Percentiles rank a stretch among this genome's conserved stretches.
Conservation (phyloP, 2,888 invertebrate species). For the Rotaria socialis region DNA sequence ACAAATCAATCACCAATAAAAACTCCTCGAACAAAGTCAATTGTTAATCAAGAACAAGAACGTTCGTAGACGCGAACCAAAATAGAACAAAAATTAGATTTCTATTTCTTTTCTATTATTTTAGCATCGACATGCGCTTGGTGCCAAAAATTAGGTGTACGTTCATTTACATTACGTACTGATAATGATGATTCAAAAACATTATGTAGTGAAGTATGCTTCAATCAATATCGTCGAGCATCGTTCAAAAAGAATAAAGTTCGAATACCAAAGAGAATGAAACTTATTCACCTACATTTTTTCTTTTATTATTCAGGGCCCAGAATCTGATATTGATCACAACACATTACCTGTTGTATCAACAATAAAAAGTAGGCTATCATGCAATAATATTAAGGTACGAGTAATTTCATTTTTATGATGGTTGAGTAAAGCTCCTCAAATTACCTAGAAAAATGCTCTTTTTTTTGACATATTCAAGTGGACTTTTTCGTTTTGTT, state of each 20-base stretch:
- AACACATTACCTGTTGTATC: neutral
- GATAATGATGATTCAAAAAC: slow-evolving; percentile 54
- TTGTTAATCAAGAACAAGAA: neutral
- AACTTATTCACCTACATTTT: too few relatives aligned
- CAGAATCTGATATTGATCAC: neutral
- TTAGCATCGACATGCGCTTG: slow-evolving; percentile 53
- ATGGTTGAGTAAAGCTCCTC: too few relatives aligned
- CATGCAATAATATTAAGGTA: neutral
- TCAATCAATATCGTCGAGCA: slow-evolving; percentile 79
- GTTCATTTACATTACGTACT: slow-evolving; percentile 55
- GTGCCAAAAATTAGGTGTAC: slow-evolving; percentile 58
- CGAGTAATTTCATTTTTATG: too few relatives aligned
- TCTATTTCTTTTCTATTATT: neutral
- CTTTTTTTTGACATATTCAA: too few relatives aligned
- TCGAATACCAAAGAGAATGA: slow-evolving; percentile 60
- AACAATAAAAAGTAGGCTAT: neutral
- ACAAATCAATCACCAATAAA: neutral
- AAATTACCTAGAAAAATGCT: too few relatives aligned
- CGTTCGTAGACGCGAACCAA: neutral
- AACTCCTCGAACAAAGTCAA: neutral
- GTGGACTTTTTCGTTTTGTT: too few relatives aligned
- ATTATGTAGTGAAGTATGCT: slow-evolving; percentile 83
- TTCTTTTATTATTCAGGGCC: neutral
- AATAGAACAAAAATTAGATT: too few relatives aligned
- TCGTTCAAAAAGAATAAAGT: slow-evolving; percentile 82